Conservation (phyloP, 2,113 vertebrate genomes). For the Oxygymnocypris stewartii region DNA sequence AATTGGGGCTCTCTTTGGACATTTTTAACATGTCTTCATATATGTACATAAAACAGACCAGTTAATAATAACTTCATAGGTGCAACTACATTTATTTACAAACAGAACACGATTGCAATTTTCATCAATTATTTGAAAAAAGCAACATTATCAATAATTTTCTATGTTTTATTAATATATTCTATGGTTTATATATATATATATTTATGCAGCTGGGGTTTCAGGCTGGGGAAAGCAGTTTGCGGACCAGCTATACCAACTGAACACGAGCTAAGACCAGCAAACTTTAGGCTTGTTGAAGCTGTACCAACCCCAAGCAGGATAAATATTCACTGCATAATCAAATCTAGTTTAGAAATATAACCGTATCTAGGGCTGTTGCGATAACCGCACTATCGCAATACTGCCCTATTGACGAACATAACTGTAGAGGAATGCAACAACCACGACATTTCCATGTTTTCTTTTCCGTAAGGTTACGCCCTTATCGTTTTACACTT, state of each 20-base stretch:
- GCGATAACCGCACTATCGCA: no score
- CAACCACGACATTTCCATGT: no score
- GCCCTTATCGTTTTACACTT: no score
- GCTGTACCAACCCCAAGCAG: neutral
- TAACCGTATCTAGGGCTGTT: neutral
- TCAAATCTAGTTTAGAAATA: neutral
- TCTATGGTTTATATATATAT: no score
- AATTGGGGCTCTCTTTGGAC: neutral
- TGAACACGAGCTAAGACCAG: neutral
- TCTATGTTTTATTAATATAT: neutral
- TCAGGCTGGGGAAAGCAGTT: neutral
- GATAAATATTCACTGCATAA: neutral
- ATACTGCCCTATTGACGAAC: no score
- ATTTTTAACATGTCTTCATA: neutral
- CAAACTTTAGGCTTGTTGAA: neutral
- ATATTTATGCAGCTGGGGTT: no score
- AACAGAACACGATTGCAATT: neutral
- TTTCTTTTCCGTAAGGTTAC: no score
- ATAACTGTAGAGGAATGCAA: no score
- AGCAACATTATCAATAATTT: no score
- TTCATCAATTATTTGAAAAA: neutral
- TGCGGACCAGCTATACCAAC: neutral
- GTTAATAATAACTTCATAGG: neutral
- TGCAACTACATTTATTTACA: neutral
- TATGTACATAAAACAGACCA: neutral